Conservation (phyloP, 37 sponge, comb jelly and placozoan genomes). For the Aplysina aerophoba region DNA sequence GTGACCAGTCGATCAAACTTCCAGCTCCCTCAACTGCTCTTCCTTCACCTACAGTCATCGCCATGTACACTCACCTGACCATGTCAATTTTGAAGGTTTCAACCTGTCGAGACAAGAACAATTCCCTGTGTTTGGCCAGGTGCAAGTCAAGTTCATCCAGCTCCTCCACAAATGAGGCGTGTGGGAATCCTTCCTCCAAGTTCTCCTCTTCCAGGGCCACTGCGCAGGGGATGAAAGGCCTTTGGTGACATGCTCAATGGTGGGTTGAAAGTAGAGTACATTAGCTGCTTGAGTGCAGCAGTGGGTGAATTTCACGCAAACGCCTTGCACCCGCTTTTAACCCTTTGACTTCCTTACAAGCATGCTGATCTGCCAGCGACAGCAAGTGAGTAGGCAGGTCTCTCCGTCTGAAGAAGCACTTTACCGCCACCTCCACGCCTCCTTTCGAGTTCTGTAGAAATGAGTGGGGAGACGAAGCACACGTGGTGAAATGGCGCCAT, state of each 20-base stretch:
- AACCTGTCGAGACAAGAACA: conserved; percentile 89
- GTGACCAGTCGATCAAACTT: too few species aligned
- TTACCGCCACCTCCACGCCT: conserved; percentile 89
- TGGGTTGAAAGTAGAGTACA: too few species aligned
- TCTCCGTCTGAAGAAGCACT: conserved; percentile 90
- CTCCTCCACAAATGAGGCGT: conserved; percentile 42
- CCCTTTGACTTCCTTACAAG: conserved; percentile 61
- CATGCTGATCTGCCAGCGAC: conserved; percentile 83
- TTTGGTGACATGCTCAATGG: too few species aligned
- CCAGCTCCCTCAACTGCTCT: too few species aligned
- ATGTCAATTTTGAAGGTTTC: conserved; percentile 93
- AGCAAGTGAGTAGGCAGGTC: conserved; percentile 81
- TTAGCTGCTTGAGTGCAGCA: too few species aligned
- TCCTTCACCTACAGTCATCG: too few species aligned
- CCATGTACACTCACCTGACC: conserved; percentile 72
- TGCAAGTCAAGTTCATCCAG: conserved; percentile 61
- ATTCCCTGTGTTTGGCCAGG: conserved; percentile 85
- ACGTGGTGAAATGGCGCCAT: too few species aligned
- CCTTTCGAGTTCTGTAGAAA: conserved; percentile 78
- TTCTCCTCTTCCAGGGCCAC: conserved; percentile 83
- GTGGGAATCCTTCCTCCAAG: conserved; percentile 36
- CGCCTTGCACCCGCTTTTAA: too few species aligned
- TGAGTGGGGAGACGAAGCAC: too few species aligned
- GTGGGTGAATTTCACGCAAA: too few species aligned
- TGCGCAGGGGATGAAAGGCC: neutral